Base-by-base conservation (phyloP, 1,140 invertebrate genomes). In the Pseudomyrmex gracilis region DNA sequence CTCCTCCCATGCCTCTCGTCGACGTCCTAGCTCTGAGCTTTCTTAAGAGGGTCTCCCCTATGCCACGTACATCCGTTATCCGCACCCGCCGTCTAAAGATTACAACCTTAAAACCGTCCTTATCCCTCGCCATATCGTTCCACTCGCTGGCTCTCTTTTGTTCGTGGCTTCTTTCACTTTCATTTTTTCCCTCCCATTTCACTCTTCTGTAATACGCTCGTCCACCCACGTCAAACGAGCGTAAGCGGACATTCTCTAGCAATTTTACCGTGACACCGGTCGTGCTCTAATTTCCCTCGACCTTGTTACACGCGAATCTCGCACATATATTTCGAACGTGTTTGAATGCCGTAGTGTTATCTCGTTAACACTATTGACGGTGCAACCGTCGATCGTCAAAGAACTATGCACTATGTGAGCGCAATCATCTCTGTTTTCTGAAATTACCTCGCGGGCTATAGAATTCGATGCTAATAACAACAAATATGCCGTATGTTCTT, bases 41-140 rank as follows among this genome's bases (percentile, higher is more conserved):
- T 5, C 74, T 58, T 24, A 57, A 68, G 34, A 34, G 34, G 43
- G 47, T 58, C 53, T 67, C 34, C 24, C 5, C 20, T 57, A 68
- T 57, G 64, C 45, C 63, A 57, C 34, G 49, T 66, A 34, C 34
- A 66, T 77, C 73, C 17, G 63, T 77, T 77, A 77, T 63, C 63
- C 64, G 43, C 51, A 34, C 24, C 49, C 34, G 10, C 10, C 53
- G 22, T 67, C 64, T 45, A 49, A 60, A 61, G 53, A 71, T 70
- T 83, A 68, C 80, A 82, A 82, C 73, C 66, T 85, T 70, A 87
- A 83, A 85, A 78, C 73, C 82, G 61, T 85, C 66, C 78, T 86
- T 73, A 83, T 90, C 73, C 83, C 60, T 49, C 15, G 8, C 85
- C 58, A 57, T 13, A 17, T 68, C 58, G 20, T 17, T 5, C 15